Percentiles rank a stretch among this genome's conserved stretches.
phyloP scores from a whole-genome alignment of 2,113 vertebrate genomes.

The Labeo rohita region DNA sequence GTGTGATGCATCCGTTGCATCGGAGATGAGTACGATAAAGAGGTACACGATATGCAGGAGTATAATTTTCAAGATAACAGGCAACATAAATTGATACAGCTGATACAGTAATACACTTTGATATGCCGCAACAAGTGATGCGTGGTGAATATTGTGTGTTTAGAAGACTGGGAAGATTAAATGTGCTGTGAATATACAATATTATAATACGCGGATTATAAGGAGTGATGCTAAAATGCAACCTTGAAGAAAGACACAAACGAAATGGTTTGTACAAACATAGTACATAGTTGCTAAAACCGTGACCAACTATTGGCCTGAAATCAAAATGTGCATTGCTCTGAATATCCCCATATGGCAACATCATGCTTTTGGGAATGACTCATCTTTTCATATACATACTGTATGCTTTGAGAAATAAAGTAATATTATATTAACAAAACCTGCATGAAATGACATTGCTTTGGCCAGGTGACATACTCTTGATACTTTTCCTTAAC shows the following conservation, averaged over 20 bases:
- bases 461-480: conserved; percentile 81
- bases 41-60: conserved; percentile 5
- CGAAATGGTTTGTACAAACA: conserved; percentile 44
- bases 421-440: conserved; percentile 45
- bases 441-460: conserved; percentile 61
- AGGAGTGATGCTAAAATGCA: conserved; percentile 56
- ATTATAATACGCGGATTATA: conserved; percentile 44
- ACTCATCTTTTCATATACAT: conserved; percentile 39
- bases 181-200: conserved; percentile 52
- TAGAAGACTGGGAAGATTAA: conserved; percentile 41
- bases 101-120: conserved; percentile 56
- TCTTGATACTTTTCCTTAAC: conserved; percentile 52
- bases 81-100: conserved; percentile 65
- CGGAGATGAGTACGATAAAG: conserved; percentile 12
- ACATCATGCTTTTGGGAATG: conserved; percentile 25
- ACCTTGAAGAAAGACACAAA: background rate
- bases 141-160: conserved; percentile 52
- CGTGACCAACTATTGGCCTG: conserved; percentile 7
- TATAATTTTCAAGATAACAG: conserved; percentile 55
- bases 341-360: conserved; percentile 27
- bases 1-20: conserved; percentile 15
- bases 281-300: conserved; percentile 16
- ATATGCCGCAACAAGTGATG: conserved; percentile 54
- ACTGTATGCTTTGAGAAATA: conserved; percentile 18
- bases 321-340: conserved; percentile 55